Evolutionary conservation across 2,888 invertebrate genomes (phyloP), one percentile per base, ranked within the genome.

Genomic region (Coelinius sp.): DNA sequence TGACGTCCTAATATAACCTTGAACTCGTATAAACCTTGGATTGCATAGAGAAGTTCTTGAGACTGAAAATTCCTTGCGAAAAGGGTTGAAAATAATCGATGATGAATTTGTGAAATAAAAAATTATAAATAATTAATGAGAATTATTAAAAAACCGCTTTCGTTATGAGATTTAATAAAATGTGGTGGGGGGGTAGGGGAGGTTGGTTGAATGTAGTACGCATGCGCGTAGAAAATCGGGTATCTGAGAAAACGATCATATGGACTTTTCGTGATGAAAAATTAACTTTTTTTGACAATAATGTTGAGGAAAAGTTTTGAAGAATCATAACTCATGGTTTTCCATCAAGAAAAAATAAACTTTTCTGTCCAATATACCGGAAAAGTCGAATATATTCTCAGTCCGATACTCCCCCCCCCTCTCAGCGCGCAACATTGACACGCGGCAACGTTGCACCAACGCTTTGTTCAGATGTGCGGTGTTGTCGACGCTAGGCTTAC

Each of bases 161-260:
- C 8, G 8, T 41, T n/a, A 6, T 41, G n/a, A n/a, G 8, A 49
- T 49, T 49, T 17, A 35, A 59, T 25, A 10, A 14, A 17, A 59
- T 27, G 8, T 25, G 24, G 17, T 22, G 17, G 5, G 10, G 20
- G 49, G 20, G 17, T 49, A 2, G 10, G 20, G 14, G 10, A 53
- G 22, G 17, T 27, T 12, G 17, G 17, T n/a, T 27, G 12, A 53
- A 12, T 25, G 6, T n/a, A 52, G 17, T 72, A 31, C 72, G 72
- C 72, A 68, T 72, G 72, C 63, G 72, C 68, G 20, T 8, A 3
- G n/a, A 49, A 72, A 68, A 72, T 72, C 68, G 68, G 44, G 25
- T 53, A n/a, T 20, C 14, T 10, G n/a, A 17, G 31, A 17, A 20
- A 68, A 68, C 64, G 64, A 72, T 68, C 68, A 20, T 62, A 22